Evolutionary conservation across 1,140 invertebrate genomes (phyloP).

Genomic region (Leucophenga varia): DNA sequence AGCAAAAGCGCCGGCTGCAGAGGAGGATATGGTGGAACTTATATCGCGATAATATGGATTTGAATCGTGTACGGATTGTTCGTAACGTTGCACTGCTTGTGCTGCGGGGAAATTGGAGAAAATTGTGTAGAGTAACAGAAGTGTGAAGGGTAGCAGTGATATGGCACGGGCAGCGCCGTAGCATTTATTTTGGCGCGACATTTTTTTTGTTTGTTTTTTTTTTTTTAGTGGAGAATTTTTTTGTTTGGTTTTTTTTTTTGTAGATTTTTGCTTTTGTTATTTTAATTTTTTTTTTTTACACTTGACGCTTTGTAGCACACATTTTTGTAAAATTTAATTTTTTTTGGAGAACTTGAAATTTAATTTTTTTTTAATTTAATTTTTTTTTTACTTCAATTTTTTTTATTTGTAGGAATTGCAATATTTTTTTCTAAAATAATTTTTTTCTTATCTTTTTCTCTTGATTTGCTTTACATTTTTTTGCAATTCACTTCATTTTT

Average conservation of each 20-base stretch:
- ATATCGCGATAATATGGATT: slow-evolving; percentile 41
- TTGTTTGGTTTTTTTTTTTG: slow-evolving; percentile 1
- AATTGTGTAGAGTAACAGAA: too few species aligned
- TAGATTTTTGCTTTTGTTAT: slow-evolving; percentile 12
- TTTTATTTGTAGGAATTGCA: too few species aligned
- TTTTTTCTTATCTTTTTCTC: too few species aligned
- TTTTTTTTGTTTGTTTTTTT: slow-evolving; percentile 5
- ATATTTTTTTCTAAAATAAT: too few species aligned
- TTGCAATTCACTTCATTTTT: slow-evolving; percentile 14
- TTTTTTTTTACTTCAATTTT: too few species aligned
- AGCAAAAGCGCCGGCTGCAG: slow-evolving; percentile 22
- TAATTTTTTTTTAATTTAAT: too few species aligned
- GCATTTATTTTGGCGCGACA: slow-evolving; percentile 2
- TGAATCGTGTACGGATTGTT: slow-evolving; percentile 37
- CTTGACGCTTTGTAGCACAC: slow-evolving; percentile 6
- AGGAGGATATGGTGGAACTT: slow-evolving; percentile 25
- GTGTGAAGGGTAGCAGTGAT: slow-evolving; percentile 11
- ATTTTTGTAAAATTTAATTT: too few species aligned
- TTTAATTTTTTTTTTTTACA: slow-evolving; percentile 12
- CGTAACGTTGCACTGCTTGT: slow-evolving; percentile 33
- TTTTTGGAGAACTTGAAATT: too few species aligned
- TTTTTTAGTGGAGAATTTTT: too few species aligned
- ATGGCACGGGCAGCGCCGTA: neutral
- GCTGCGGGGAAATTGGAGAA: too few species aligned
- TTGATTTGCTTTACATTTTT: too few species aligned